Evolutionary conservation across 2,888 invertebrate genomes (phyloP).

Genomic region (Synanthedon myopaeformis): DNA sequence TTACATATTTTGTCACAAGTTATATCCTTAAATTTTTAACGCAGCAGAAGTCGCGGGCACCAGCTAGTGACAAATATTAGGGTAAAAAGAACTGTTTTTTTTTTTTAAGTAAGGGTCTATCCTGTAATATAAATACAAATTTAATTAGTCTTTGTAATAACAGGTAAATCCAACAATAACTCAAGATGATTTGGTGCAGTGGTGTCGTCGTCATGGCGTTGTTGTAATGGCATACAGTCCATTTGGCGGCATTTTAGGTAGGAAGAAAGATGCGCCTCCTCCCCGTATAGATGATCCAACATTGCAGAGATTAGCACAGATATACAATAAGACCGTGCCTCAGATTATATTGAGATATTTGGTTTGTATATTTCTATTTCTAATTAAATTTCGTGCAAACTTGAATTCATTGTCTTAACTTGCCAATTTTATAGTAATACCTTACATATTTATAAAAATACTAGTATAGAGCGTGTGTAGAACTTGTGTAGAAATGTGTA

Average conservation of each 20-base stretch:
- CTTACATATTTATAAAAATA: too few relatives aligned
- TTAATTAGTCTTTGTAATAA: conserved; percentile 1
- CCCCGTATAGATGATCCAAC: conserved; percentile 67
- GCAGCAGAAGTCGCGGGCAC: too few relatives aligned
- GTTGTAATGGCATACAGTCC: conserved; percentile 80
- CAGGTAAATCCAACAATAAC: conserved; percentile 81
- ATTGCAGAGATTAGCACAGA: conserved; percentile 63
- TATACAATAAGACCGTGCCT: conserved; percentile 74
- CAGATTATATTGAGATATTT: conserved; percentile 76
- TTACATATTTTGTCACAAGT: too few relatives aligned
- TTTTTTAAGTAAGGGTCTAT: not conserved
- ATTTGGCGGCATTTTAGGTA: conserved; percentile 67
- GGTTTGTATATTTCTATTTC: conserved; percentile 38
- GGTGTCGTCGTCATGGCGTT: conserved; percentile 76
- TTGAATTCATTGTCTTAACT: too few relatives aligned
- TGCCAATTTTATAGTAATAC: too few relatives aligned
- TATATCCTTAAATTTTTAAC: too few relatives aligned
- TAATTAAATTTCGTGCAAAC: too few relatives aligned
- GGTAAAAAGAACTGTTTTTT: not conserved
- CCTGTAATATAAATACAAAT: not conserved
- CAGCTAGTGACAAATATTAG: too few relatives aligned
- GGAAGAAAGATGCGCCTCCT: conserved; percentile 40
- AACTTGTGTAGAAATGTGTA: too few relatives aligned
- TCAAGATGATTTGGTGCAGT: conserved; percentile 76
- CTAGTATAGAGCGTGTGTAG: too few relatives aligned